phyloP scores from a whole-genome alignment of 2,113 vertebrate genomes.

The Nibea albiflora region DNA sequence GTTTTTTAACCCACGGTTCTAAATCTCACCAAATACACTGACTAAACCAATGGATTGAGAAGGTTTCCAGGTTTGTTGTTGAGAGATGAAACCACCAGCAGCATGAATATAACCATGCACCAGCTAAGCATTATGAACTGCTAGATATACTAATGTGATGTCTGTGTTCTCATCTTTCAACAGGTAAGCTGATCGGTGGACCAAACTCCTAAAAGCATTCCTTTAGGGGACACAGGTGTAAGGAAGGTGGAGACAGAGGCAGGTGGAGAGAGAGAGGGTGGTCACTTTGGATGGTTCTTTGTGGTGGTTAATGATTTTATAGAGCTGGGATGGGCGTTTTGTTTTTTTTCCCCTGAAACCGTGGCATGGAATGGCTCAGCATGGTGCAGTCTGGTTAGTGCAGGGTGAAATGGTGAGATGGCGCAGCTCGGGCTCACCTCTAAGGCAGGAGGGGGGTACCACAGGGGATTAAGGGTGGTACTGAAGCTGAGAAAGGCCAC shows the following conservation, averaged over 20 bases:
- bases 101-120: background rate
- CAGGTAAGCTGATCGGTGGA: constrained; percentile 31
- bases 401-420: constrained; percentile 41
- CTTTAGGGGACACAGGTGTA: constrained; percentile 13
- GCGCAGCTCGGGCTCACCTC: constrained; percentile 90
- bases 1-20: background rate
- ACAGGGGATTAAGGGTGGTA: constrained; percentile 94
- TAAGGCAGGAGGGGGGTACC: constrained; percentile 96
- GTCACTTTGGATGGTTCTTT: constrained; percentile 35
- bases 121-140: background rate
- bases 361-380: constrained; percentile 72
- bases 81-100: constrained; percentile 18
- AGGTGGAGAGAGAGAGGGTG: constrained; percentile 22
- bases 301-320: constrained; percentile 26
- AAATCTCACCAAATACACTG: background rate
- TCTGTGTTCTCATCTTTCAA: background rate
- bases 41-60: background rate
- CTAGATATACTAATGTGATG: background rate
- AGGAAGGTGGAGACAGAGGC: constrained; percentile 13
- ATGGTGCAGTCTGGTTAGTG: constrained; percentile 53
- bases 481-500: constrained; percentile 99
- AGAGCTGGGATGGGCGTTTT: constrained; percentile 45
- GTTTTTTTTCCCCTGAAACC: constrained; percentile 33
- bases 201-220: background rate
- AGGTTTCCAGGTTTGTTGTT: background rate